Evolutionary conservation across 1,140 invertebrate species (phyloP).

Genomic region (Bombus sylvicola): DNA sequence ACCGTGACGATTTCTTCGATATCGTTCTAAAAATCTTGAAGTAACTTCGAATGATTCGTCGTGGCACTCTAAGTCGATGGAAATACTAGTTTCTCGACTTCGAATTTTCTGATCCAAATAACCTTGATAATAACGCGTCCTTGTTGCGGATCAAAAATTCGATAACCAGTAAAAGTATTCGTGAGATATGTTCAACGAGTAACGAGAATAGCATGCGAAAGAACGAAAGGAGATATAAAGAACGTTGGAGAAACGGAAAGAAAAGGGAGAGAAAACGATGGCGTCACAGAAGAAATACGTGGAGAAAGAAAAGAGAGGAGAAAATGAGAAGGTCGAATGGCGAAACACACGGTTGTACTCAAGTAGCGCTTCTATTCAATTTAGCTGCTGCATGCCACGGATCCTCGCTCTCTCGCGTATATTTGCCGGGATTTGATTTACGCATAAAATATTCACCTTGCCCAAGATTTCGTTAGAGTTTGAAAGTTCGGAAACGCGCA

Average conservation of each 20-base stretch:
- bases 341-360: constrained; percentile 63
- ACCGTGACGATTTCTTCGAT: background rate
- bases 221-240: background rate
- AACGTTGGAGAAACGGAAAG: background rate
- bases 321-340: constrained; percentile 44
- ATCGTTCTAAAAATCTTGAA: background rate
- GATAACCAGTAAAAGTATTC: constrained; percentile 75
- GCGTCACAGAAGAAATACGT: background rate
- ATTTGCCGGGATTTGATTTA: constrained; percentile 72
- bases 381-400: constrained; percentile 71
- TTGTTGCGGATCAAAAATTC: constrained; percentile 75
- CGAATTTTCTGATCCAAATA: constrained; percentile 57
- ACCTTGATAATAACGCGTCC: constrained; percentile 55
- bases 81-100: constrained; percentile 22
- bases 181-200: constrained; percentile 66
- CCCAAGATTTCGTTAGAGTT: constrained; percentile 76
- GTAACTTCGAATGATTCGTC: constrained; percentile 20
- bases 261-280: background rate
- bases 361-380: constrained; percentile 74
- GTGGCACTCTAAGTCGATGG: constrained; percentile 18
- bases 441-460: constrained; percentile 77
- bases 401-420: constrained; percentile 66
- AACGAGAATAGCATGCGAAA: constrained; percentile 14
- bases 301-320: background rate
- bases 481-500: constrained; percentile 65